Conservation (phyloP, 2,888 invertebrate species). For the Drosophila limbata region DNA sequence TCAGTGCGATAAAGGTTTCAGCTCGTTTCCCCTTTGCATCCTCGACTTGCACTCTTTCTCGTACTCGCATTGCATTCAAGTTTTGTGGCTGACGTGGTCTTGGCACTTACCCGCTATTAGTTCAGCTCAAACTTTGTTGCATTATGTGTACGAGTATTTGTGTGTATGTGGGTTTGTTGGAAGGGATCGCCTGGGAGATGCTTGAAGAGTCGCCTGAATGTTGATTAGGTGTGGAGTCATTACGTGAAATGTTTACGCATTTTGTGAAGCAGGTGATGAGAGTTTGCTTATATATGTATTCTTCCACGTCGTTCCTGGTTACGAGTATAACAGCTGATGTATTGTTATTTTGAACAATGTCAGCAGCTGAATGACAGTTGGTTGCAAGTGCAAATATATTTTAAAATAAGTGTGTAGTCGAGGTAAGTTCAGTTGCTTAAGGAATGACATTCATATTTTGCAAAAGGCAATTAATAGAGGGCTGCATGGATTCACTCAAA, state of each 20-base stretch:
- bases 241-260: slow-evolving; percentile 76
- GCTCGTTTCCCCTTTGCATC: slow-evolving; percentile 52
- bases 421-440: not conserved
- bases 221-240: slow-evolving; percentile 75
- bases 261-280: slow-evolving; percentile 36
- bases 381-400: not conserved
- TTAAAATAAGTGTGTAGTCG: not conserved
- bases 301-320: not conserved
- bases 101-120: slow-evolving; percentile 38
- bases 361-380: not conserved
- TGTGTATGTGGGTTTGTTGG: not conserved
- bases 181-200: slow-evolving; percentile 10
- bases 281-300: slow-evolving; percentile 10
- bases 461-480: no score
- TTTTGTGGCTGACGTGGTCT: slow-evolving; percentile 66
- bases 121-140: slow-evolving; percentile 66
- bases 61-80: slow-evolving; percentile 57
- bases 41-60: not conserved
- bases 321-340: not conserved
- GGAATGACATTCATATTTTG: not conserved
- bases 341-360: slow-evolving; percentile 1
- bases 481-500: no score
- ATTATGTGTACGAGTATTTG: slow-evolving; percentile 36
- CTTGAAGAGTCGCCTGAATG: slow-evolving; percentile 57
- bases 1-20: slow-evolving; percentile 65